Conservation (phyloP, 2,888 invertebrate species). For the Rhabditoides inermis region DNA sequence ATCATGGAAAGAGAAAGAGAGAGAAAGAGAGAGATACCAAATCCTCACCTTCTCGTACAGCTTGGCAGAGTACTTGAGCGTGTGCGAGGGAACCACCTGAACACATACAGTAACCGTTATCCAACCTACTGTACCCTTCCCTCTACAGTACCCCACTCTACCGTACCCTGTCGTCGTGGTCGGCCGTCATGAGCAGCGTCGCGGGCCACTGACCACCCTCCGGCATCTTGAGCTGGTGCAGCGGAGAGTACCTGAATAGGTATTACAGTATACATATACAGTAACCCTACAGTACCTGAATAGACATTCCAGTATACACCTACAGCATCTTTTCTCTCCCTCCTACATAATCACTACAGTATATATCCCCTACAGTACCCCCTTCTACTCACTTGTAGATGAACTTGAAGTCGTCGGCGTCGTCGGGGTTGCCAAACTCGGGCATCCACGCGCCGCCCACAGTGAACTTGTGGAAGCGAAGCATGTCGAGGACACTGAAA, state of each 20-base stretch:
- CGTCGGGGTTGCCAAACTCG: slow-evolving; percentile 85
- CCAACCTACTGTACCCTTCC: slow-evolving; percentile 57
- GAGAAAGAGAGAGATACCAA: slow-evolving; percentile 3
- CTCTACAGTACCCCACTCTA: neutral
- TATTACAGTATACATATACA: neutral
- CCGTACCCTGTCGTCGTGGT: slow-evolving; percentile 17
- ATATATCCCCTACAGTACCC: neutral
- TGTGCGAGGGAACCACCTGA: slow-evolving; percentile 92
- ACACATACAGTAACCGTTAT: too few species aligned
- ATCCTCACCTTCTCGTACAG: slow-evolving; percentile 65
- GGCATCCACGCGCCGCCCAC: slow-evolving; percentile 93
- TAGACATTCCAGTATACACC: neutral
- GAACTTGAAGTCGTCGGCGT: slow-evolving; percentile 73
- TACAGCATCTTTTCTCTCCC: neutral
- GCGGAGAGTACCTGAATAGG: slow-evolving; percentile 67
- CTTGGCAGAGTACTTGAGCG: slow-evolving; percentile 83
- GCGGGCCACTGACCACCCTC: slow-evolving; percentile 72
- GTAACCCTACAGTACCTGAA: too few species aligned
- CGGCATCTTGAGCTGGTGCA: slow-evolving; percentile 77
- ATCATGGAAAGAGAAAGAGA: slow-evolving; percentile 2
- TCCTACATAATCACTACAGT: slow-evolving; percentile 1
- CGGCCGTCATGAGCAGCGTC: slow-evolving; percentile 70
- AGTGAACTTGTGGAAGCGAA: slow-evolving; percentile 93
- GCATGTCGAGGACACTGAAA: slow-evolving; percentile 85
- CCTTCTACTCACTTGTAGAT: slow-evolving; percentile 62